Base-by-base conservation (phyloP, 2,888 invertebrate species). In the Rhagonycha fulva region DNA sequence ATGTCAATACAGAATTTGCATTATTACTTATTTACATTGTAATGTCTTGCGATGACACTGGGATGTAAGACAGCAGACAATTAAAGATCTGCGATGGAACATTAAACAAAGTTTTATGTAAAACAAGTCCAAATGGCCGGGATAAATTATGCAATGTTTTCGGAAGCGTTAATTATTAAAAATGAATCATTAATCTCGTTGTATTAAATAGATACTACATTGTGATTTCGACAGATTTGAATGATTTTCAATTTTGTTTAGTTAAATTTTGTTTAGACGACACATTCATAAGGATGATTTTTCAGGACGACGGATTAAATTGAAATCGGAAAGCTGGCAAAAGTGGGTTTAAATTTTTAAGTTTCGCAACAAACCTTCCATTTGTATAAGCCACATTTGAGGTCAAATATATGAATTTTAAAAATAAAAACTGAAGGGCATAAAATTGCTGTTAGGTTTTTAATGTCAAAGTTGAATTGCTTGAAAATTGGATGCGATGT, bases 331-430 rank as follows among this genome's bases (percentile, higher is more conserved):
- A 73, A 69, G 62, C 32, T 30, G 24, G 14, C 68, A 71, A 75
- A 71, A 75, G 68, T 67, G 67, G 71, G 71, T 75, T 75, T 75
- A 71, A 75, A 75, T 75, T 71, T 75, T 75, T 75, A 30, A 75
- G 68, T 66, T 66, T 24, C 9, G 63, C 24, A 66, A 66, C 26
- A 23, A 19, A n/a, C 63, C 14, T 24, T 10, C 63, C 26, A 66
- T 24, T 66, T 24, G 63, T 26, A 7, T 10, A 66, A 66, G 63
- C 63, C 26, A 1, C 23, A 66, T 66, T 24, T 74, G 62, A 62
- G 62, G 62, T 68, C 60, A 75, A 75, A 47, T 47, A 47, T 66
- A 66, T 66, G 63, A 66, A 66, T 66, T 66, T 63, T 24, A 14
- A 66, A 66, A 24, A 4, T 47, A n/a, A 66, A 63, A 63, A 66